Base-by-base conservation (phyloP, 92 coral and sea anemone genomes). In the Diadumene lineata region DNA sequence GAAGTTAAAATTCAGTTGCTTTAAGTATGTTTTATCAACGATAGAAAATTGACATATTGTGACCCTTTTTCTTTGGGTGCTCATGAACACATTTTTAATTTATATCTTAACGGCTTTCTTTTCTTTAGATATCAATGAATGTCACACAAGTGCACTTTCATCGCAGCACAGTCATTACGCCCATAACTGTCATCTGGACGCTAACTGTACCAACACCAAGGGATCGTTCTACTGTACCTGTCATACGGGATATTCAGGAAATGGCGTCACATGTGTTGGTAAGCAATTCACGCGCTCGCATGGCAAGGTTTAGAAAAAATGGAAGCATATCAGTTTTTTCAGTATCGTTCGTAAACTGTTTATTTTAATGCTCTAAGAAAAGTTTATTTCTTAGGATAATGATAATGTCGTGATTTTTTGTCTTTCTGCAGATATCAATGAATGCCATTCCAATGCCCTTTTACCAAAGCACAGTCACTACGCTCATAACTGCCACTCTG, bases 151-250 rank as follows among this genome's bases (percentile, higher is more conserved):
- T 15, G 44, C 60, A 28, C 43, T 76, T 15, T 57, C 81, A 9
- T 9, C 22, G 23, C 31, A 64, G 23, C 56, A 75, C 72, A 64
- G 33, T 4, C 61, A 26, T 30, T 46, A 71, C 46, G 70, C 76
- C 18, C 88, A 84, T 48, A 84, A 65, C 72, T 84, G 88, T 32
- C 88, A 85, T 60, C 56, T 24, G 44, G 94, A 89, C 48, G 85
- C 94, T 53, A 75, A 80, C 79, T 92, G 96, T 33, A 85, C 85
- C 61, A 88, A 91, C 72, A 88, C 93, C 57, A 86, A 84, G 72
- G 96, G 92, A 71, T 92, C 92, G 46, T 92, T 83, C 69, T 79
- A 84, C 56, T 92, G 98, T 74, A 83, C 94, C 78, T 92, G 98
- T 79, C 85, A 86, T 74, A 68, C 87, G 66, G 94, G 94, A 60